Base-by-base conservation (phyloP, 2,888 invertebrate genomes). In the Drosophila anomalata region DNA sequence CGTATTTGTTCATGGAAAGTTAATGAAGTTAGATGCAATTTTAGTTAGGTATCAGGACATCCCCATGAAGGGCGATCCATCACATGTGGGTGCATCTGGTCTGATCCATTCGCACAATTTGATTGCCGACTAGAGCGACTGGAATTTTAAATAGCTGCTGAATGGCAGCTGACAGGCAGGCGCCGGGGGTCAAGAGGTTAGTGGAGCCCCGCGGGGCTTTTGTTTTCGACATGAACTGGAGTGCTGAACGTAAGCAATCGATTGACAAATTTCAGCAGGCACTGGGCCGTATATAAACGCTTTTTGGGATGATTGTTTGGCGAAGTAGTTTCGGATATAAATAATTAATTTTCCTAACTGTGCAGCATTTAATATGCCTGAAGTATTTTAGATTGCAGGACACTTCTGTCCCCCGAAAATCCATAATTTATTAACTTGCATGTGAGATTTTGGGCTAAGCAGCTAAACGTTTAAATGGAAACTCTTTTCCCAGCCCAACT, bases 61-160 rank as follows among this genome's bases (percentile, higher is more conserved):
- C 36, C n/a, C n/a, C 36, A 7, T 2, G n/a, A n/a, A 36, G 6
- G 6, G 36, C 11, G 6, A 36, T n/a, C n/a, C n/a, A 14, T 14
- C 36, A 14, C 36, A 33, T 33, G 33, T 33, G 33, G 33, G 33
- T 33, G 11, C 67, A 57, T 69, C 42, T 72, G 47, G 63, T 46
- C 50, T 22, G 36, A 33, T 36, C 46, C 12, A 56, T 66, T 60
- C 31, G 57, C 41, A 46, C 51, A 52, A 44, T 66, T 44, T 65
- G 70, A 73, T 77, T 65, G 58, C 39, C 57, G 36, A 65, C 71
- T 48, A 68, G 66, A 58, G 51, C 61, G 58, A 46, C 59, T 75
- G 48, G 72, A 78, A 78, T 83, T 83, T 77, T 68, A 77, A 78
- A 63, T 66, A 70, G 71, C 53, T 53, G 24, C 50, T 66, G 63